A percentile compares a stretch with the other conserved stretches of the same genome.
phyloP scores from a whole-genome alignment of 2,113 vertebrate genomes.

The Lampris incognitus region DNA sequence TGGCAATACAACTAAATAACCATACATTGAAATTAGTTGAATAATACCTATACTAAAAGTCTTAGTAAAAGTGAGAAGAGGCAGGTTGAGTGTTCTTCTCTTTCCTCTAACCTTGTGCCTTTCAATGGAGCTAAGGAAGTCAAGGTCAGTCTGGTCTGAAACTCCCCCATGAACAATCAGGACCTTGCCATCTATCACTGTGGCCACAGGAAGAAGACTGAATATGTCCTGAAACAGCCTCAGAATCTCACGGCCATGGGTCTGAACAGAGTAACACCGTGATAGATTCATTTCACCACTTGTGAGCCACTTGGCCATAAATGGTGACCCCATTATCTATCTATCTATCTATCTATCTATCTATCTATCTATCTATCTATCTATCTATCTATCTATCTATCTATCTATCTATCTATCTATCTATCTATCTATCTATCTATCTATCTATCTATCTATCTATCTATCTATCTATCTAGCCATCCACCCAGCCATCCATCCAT shows the following conservation, averaged over 20 bases:
- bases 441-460: too few relatives aligned
- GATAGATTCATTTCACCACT: background rate
- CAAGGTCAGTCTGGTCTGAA: slow-evolving; percentile 91
- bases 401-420: too few relatives aligned
- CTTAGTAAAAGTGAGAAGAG: background rate
- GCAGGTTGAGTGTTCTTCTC: background rate
- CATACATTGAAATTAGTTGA: too few relatives aligned
- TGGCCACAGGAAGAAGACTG: slow-evolving; percentile 91
- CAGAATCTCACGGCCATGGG: slow-evolving; percentile 87
- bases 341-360: too few relatives aligned
- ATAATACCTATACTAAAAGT: too few relatives aligned
- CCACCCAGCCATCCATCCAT: too few relatives aligned
- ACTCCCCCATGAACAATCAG: slow-evolving; percentile 95
- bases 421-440: too few relatives aligned
- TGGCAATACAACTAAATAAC: too few relatives aligned
- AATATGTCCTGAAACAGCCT: slow-evolving; percentile 90
- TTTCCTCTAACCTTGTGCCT: slow-evolving; percentile 88
- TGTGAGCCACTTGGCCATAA: background rate
- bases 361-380: too few relatives aligned
- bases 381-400: too few relatives aligned
- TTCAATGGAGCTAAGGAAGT: slow-evolving; percentile 85
- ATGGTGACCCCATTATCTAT: too few relatives aligned
- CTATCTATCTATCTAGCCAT: too few relatives aligned
- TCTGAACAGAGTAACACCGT: slow-evolving; percentile 70
- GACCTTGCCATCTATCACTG: slow-evolving; percentile 92